Evolutionary conservation across 2,797 vertebrate genomes (phyloP).

Genomic region (Nyctibius grandis): DNA sequence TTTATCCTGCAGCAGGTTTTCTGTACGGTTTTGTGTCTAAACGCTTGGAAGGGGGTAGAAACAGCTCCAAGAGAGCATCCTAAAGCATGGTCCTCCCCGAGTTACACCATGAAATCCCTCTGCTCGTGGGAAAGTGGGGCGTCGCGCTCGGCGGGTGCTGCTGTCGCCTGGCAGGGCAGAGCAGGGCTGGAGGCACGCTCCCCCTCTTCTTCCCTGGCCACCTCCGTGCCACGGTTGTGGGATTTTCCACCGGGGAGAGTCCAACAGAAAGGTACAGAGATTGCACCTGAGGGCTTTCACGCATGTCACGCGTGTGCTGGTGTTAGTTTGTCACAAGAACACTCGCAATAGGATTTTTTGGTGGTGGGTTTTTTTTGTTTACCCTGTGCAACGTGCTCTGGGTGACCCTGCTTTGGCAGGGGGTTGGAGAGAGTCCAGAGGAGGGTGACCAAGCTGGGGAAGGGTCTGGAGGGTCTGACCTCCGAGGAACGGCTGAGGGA

Average conservation of each 20-base stretch:
- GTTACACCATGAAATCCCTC: rapidly evolving
- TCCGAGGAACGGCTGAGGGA: too few species aligned
- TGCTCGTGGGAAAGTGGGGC: neutral
- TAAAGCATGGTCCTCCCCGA: rapidly evolving
- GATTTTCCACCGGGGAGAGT: neutral
- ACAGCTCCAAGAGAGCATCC: neutral
- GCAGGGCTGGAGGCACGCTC: neutral
- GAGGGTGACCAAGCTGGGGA: too few species aligned
- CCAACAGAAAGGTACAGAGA: rapidly evolving
- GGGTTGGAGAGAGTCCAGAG: too few species aligned
- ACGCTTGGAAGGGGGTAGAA: neutral
- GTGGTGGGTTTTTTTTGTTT: rapidly evolving
- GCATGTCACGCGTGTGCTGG: neutral
- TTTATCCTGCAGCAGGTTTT: neutral
- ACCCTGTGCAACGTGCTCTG: too few species aligned
- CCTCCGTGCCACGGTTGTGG: rapidly evolving
- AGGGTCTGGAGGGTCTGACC: too few species aligned
- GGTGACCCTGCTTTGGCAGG: too few species aligned
- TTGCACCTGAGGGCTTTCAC: rapidly evolving
- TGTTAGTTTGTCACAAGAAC: neutral
- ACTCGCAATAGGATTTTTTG: neutral
- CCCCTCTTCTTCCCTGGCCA: neutral
- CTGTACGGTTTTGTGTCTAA: rapidly evolving
- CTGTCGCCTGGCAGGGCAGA: neutral
- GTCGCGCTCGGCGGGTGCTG: neutral